Evolutionary conservation across 2,888 invertebrate genomes (phyloP).

Genomic region (Augochlorella aurata): DNA sequence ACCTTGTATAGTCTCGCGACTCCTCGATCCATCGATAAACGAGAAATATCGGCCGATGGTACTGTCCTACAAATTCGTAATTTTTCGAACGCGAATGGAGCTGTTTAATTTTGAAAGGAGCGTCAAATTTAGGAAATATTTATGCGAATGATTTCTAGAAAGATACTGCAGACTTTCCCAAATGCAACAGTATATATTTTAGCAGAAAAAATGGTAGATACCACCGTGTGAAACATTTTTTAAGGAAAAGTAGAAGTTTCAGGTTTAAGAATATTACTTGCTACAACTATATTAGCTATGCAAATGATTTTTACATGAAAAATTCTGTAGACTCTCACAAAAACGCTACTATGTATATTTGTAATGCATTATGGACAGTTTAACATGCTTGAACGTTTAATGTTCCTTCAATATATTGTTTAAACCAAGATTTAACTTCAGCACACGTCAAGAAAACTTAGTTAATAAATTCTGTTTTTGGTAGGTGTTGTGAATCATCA

Average conservation of each 20-base stretch:
- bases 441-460: too few relatives aligned
- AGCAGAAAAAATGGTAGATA: neutral
- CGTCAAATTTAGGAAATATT: too few relatives aligned
- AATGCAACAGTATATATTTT: too few relatives aligned
- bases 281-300: neutral
- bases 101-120: too few relatives aligned
- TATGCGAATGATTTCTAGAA: too few relatives aligned
- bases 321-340: neutral
- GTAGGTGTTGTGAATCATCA: too few relatives aligned
- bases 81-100: neutral
- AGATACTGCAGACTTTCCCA: too few relatives aligned
- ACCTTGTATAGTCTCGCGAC: conserved; percentile 52
- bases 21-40: neutral
- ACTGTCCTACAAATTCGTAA: neutral
- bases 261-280: neutral
- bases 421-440: neutral
- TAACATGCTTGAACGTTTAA: neutral
- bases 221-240: neutral
- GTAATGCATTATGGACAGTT: neutral
- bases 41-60: neutral
- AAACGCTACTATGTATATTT: neutral
- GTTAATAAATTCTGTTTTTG: too few relatives aligned
- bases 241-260: neutral
- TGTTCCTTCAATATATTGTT: neutral
- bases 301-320: neutral